These are phyloP conservation scores for Dicerorhinus sumatrensis DNA, from an alignment of 2,113 vertebrate genomes.

Conservation along the genomic window DNA sequence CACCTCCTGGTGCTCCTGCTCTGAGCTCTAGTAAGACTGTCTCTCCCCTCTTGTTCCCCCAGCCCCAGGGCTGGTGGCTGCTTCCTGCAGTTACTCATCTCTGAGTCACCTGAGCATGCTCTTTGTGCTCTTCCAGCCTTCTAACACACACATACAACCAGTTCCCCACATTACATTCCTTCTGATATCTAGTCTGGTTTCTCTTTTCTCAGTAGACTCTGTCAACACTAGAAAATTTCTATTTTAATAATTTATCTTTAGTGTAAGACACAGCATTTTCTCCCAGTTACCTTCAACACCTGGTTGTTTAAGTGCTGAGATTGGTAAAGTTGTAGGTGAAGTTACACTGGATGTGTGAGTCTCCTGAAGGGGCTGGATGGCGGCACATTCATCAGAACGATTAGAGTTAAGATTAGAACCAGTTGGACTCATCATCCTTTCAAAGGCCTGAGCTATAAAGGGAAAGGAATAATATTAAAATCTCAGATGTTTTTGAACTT, in stretches of 20 bases:
- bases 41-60: background rate
- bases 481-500: slow-evolving; percentile 45
- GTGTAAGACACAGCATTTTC: slow-evolving; percentile 8
- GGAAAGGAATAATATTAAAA: slow-evolving; percentile 60
- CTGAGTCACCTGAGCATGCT: background rate
- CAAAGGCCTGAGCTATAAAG: slow-evolving; percentile 94
- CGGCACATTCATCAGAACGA: slow-evolving; percentile 89
- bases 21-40: background rate
- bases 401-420: slow-evolving; percentile 90
- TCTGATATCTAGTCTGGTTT: background rate
- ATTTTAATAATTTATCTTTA: slow-evolving; percentile 26
- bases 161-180: background rate
- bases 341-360: slow-evolving; percentile 87
- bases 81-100: background rate
- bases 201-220: background rate
- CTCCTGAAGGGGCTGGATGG: slow-evolving; percentile 90
- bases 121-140: background rate
- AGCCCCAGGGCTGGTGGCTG: background rate
- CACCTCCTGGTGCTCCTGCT: background rate
- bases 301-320: slow-evolving; percentile 94
- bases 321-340: slow-evolving; percentile 92
- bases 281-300: slow-evolving; percentile 89
- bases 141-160: background rate
- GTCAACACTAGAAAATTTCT: background rate
- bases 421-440: slow-evolving; percentile 98